A percentile compares a stretch with the other conserved stretches of the same genome.
phyloP scores from a whole-genome alignment of 1,140 invertebrate species.

The Teleogryllus occipitalis region DNA sequence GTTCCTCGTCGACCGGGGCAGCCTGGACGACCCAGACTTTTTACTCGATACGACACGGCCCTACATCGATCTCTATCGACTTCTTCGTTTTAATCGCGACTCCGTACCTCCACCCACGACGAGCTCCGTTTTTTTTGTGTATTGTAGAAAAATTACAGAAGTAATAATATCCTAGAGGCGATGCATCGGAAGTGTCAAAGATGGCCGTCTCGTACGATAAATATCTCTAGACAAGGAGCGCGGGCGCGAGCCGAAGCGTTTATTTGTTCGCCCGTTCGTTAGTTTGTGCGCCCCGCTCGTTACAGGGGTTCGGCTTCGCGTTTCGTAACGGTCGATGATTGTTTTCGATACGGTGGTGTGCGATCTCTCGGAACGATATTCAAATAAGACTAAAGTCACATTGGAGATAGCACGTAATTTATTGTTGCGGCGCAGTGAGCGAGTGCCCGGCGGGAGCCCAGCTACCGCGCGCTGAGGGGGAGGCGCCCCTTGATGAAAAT shows the following conservation, averaged over 20 bases:
- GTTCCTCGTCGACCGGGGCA: neutral
- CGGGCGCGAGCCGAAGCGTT: neutral
- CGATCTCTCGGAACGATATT: neutral
- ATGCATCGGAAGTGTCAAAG: no score
- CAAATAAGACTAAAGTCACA: neutral
- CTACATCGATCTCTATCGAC: no score
- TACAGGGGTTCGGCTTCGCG: neutral
- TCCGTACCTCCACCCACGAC: no score
- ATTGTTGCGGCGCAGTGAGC: neutral
- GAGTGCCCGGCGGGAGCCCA: neutral
- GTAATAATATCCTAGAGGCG: no score
- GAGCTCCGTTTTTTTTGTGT: no score
- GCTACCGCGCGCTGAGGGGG: neutral
- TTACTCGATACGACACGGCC: no score
- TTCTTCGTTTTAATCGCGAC: no score
- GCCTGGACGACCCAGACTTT: no score
- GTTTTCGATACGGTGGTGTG: conserved; percentile 3
- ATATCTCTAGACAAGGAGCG: no score
- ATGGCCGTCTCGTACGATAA: no score
- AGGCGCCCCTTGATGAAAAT: neutral
- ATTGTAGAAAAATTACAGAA: no score
- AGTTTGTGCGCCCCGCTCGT: neutral
- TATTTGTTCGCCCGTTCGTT: neutral
- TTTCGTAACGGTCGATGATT: neutral
- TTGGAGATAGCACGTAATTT: conserved; percentile 1